A percentile compares a stretch with the other conserved stretches of the same genome.
phyloP scores from a whole-genome alignment of 2,888 invertebrate genomes.

The Sylvicola cinctus region DNA sequence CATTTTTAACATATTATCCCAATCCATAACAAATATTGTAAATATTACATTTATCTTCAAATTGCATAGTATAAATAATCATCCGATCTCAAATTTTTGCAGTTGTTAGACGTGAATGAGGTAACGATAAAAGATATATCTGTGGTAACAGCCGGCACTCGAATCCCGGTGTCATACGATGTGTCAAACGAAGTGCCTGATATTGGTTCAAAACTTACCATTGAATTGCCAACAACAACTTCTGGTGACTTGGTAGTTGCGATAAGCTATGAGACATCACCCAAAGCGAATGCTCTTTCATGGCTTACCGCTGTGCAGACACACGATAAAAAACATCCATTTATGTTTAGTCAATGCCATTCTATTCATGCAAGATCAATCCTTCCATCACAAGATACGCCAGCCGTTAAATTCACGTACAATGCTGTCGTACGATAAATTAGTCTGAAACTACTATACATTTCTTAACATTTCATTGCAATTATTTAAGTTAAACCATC shows the following conservation, averaged over 20 bases:
- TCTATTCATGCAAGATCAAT: slow-evolving; percentile 79
- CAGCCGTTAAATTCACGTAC: slow-evolving; percentile 73
- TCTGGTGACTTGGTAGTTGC: slow-evolving; percentile 18
- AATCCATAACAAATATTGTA: slow-evolving; percentile 3
- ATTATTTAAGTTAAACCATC: slow-evolving; percentile 33
- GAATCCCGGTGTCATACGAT: slow-evolving; percentile 33
- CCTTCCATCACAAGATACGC: slow-evolving; percentile 83
- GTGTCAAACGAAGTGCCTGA: slow-evolving; percentile 38
- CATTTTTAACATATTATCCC: slow-evolving; percentile 26
- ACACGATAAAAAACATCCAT: slow-evolving; percentile 67
- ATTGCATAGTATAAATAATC: slow-evolving; percentile 4
- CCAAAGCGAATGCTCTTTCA: slow-evolving; percentile 65
- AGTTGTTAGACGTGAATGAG: slow-evolving; percentile 60
- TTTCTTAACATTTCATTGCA: background rate
- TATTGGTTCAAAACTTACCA: slow-evolving; percentile 59
- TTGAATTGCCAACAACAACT: slow-evolving; percentile 34
- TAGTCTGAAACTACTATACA: background rate
- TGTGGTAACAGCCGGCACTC: slow-evolving; percentile 25
- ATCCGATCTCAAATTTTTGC: too few species aligned
- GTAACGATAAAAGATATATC: slow-evolving; percentile 41
- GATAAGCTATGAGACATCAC: slow-evolving; percentile 56
- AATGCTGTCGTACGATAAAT: slow-evolving; percentile 32
- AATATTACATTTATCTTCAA: slow-evolving; percentile 3
- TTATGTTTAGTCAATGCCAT: slow-evolving; percentile 69
- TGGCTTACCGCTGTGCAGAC: slow-evolving; percentile 81